Conservation (phyloP, 2,888 invertebrate genomes). For the Syrphus vitripennis region DNA sequence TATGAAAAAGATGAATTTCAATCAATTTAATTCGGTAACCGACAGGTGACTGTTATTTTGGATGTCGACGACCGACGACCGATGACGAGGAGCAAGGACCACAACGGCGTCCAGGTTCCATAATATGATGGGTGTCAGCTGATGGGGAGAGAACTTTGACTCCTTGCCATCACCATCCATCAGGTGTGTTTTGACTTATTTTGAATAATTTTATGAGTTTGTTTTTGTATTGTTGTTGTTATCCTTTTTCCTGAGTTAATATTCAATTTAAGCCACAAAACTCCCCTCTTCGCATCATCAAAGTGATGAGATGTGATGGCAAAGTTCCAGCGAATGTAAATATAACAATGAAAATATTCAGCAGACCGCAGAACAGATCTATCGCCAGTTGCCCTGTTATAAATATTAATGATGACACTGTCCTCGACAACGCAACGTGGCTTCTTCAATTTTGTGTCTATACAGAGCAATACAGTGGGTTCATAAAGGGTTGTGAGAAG, state of each 20-base stretch:
- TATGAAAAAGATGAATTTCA: slow-evolving; percentile 61
- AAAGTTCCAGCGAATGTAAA: slow-evolving; percentile 52
- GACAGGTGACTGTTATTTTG: slow-evolving; percentile 53
- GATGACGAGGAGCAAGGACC: too few relatives aligned
- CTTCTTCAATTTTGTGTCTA: slow-evolving; percentile 44
- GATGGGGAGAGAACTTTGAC: slow-evolving; percentile 63
- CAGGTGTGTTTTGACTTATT: slow-evolving; percentile 70
- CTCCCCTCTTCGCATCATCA: background rate
- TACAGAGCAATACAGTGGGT: slow-evolving; percentile 19
- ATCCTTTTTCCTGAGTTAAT: slow-evolving; percentile 66
- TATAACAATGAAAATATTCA: slow-evolving; percentile 69
- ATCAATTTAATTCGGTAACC: slow-evolving; percentile 52
- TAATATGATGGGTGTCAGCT: slow-evolving; percentile 39
- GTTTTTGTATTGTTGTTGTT: slow-evolving; percentile 62
- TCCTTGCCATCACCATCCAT: slow-evolving; percentile 59
- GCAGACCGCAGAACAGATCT: slow-evolving; percentile 69
- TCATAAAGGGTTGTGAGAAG: background rate
- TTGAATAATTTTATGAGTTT: slow-evolving; percentile 67
- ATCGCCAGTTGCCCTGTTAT: slow-evolving; percentile 69
- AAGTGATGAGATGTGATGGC: background rate
- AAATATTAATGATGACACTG: slow-evolving; percentile 72
- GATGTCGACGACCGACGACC: background rate
- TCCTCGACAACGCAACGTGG: slow-evolving; percentile 52
- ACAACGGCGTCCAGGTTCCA: background rate
- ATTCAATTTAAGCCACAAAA: slow-evolving; percentile 61